phyloP scores from a whole-genome alignment of 2,888 invertebrate species.

The Flexamia atlantica region DNA sequence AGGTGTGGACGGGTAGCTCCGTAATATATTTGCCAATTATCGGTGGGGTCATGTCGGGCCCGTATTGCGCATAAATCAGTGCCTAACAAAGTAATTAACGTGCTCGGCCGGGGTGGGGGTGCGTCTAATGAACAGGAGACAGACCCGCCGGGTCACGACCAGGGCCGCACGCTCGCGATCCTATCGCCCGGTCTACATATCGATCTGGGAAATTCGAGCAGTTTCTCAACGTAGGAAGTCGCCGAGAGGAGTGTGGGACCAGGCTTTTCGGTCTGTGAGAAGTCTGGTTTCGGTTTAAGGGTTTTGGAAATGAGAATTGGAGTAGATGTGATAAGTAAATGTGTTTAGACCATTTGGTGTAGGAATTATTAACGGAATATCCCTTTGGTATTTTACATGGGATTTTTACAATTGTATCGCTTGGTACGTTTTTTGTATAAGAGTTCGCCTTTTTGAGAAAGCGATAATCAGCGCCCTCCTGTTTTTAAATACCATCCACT shows the following conservation, averaged over 20 bases:
- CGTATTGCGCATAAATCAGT: slow-evolving; percentile 55
- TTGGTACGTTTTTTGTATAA: too few relatives aligned
- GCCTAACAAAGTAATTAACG: slow-evolving; percentile 57
- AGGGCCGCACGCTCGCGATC: slow-evolving; percentile 30
- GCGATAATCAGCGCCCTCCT: too few relatives aligned
- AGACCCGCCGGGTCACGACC: slow-evolving; percentile 34
- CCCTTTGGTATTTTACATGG: too few relatives aligned
- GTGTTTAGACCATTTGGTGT: too few relatives aligned
- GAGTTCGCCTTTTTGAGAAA: too few relatives aligned
- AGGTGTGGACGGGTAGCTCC: slow-evolving; percentile 19
- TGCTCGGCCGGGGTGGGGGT: background rate
- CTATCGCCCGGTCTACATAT: slow-evolving; percentile 28
- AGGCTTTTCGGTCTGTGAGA: background rate
- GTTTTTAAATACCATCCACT: too few relatives aligned
- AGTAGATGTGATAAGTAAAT: too few relatives aligned
- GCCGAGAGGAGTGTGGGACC: background rate
- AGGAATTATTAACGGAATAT: too few relatives aligned
- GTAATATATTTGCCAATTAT: slow-evolving; percentile 59
- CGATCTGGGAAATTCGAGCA: slow-evolving; percentile 26
- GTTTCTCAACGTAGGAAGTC: slow-evolving; percentile 11
- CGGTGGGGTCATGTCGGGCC: slow-evolving; percentile 50
- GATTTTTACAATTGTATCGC: too few relatives aligned
- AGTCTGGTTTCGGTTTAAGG: too few relatives aligned
- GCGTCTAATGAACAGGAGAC: slow-evolving; percentile 49
- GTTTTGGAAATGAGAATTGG: too few relatives aligned